A percentile compares a stretch with the other conserved stretches of the same genome.
These are phyloP conservation scores for Bos indicus DNA, from an alignment of 2,113 vertebrate genomes.

Conservation along the genomic window DNA sequence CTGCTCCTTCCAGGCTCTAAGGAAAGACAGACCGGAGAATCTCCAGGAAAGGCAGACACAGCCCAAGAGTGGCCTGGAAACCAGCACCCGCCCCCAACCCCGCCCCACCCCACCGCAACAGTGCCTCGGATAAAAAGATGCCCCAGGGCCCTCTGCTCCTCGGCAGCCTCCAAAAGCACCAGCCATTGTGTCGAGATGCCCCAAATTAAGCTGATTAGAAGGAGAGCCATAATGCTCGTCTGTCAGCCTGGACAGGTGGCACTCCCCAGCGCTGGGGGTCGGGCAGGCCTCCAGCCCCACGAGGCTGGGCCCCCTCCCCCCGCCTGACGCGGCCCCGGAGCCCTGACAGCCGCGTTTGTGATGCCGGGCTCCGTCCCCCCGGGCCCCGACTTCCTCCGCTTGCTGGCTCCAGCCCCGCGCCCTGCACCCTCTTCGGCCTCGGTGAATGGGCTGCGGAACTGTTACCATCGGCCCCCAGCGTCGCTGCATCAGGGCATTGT, in stretches of 20 bases:
- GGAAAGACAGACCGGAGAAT: background rate
- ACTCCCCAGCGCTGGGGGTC: constrained; percentile 53
- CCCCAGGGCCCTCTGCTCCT: background rate
- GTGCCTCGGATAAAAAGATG: background rate
- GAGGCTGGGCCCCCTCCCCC: constrained; percentile 1
- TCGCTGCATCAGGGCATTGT: constrained; percentile 81
- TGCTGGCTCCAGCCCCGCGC: constrained; percentile 58
- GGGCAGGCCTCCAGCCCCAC: constrained; percentile 46
- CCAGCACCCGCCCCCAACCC: too few relatives aligned
- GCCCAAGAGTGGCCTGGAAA: background rate
- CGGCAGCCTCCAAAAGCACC: background rate
- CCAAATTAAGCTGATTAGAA: constrained; percentile 61
- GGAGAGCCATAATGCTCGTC: constrained; percentile 54
- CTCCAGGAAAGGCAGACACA: background rate
- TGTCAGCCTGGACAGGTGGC: constrained; percentile 70
- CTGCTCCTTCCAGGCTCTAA: background rate
- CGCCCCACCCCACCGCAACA: background rate
- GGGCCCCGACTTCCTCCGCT: constrained; percentile 72
- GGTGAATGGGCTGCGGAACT: constrained; percentile 81
- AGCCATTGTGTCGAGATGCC: constrained; percentile 32
- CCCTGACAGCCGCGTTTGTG: constrained; percentile 46
- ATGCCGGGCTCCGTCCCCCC: constrained; percentile 36
- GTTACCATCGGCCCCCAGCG: constrained; percentile 70
- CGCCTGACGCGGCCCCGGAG: background rate
- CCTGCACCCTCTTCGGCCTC: constrained; percentile 67